phyloP scores from a whole-genome alignment of 2,888 invertebrate species.

The Plagiodera versicolora region DNA sequence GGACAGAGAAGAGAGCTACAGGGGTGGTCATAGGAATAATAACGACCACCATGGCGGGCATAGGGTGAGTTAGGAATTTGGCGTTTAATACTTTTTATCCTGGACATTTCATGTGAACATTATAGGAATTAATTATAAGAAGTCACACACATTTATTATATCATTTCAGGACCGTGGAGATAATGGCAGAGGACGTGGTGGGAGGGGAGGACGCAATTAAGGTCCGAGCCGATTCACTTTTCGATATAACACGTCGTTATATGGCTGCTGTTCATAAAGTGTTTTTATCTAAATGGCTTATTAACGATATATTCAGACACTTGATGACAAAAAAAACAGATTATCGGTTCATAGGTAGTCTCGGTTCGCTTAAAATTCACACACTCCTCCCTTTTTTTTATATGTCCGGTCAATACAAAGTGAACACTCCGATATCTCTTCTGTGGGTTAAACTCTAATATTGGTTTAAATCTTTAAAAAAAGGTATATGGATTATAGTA shows the following conservation, averaged over 20 bases:
- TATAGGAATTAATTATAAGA: too few relatives aligned
- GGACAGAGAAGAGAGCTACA: conserved; percentile 39
- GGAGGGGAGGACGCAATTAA: conserved; percentile 49
- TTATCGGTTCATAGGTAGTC: conserved; percentile 8
- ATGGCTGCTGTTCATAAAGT: conserved; percentile 49
- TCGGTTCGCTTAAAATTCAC: conserved; percentile 11
- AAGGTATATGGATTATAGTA: conserved; percentile 54
- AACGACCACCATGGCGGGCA: conserved; percentile 50
- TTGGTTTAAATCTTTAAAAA: conserved; percentile 41
- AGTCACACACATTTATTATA: too few relatives aligned
- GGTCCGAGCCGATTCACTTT: conserved; percentile 18
- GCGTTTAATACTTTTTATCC: not conserved
- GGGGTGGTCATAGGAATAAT: conserved; percentile 46
- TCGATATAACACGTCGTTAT: conserved; percentile 42
- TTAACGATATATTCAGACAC: conserved; percentile 42
- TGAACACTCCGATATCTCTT: conserved; percentile 26
- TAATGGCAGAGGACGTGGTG: conserved; percentile 46
- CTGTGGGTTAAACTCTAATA: conserved; percentile 47
- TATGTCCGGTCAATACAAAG: conserved; percentile 17
- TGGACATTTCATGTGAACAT: not conserved
- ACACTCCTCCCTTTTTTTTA: conserved; percentile 6
- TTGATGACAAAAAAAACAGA: conserved; percentile 30
- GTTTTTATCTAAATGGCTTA: conserved; percentile 49
- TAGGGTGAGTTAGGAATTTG: conserved; percentile 12
- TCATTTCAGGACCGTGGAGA: conserved; percentile 50